These are phyloP conservation scores for Brachirus orientalis DNA, from an alignment of 2,113 vertebrate species.

Conservation along the genomic window DNA sequence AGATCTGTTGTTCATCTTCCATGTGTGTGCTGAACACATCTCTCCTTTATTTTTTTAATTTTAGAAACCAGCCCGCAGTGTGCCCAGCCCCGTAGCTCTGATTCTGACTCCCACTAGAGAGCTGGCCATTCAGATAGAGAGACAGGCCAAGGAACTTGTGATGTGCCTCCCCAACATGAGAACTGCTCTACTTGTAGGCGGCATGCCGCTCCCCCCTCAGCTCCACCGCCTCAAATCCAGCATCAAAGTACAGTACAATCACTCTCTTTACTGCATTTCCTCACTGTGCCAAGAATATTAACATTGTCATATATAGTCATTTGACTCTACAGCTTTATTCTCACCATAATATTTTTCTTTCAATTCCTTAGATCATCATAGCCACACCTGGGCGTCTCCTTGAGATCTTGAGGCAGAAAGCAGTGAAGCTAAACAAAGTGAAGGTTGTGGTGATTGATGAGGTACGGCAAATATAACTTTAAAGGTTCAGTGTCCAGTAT, in stretches of 20 bases:
- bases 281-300: neutral
- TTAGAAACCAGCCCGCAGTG: slow-evolving; percentile 56
- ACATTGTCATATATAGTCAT: neutral
- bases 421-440: slow-evolving; percentile 81
- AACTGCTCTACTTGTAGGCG: slow-evolving; percentile 92
- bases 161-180: slow-evolving; percentile 90
- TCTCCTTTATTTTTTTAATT: slow-evolving; percentile 22
- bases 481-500: neutral
- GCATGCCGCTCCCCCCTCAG: slow-evolving; percentile 92
- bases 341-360: slow-evolving; percentile 1
- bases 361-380: slow-evolving; percentile 86
- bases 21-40: neutral
- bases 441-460: slow-evolving; percentile 93
- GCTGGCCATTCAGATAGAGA: slow-evolving; percentile 95
- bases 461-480: slow-evolving; percentile 78
- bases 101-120: slow-evolving; percentile 95
- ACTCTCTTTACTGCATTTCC: too few species aligned
- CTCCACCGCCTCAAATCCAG: slow-evolving; percentile 90
- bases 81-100: slow-evolving; percentile 79
- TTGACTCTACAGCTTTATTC: neutral
- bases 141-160: slow-evolving; percentile 92
- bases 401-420: slow-evolving; percentile 92
- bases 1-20: neutral
- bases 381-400: slow-evolving; percentile 94
- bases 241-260: slow-evolving; percentile 89